Percentiles rank a stretch among this genome's conserved stretches.
phyloP scores from a whole-genome alignment of 2,888 invertebrate species.

The Caenorhabditis virilis region DNA sequence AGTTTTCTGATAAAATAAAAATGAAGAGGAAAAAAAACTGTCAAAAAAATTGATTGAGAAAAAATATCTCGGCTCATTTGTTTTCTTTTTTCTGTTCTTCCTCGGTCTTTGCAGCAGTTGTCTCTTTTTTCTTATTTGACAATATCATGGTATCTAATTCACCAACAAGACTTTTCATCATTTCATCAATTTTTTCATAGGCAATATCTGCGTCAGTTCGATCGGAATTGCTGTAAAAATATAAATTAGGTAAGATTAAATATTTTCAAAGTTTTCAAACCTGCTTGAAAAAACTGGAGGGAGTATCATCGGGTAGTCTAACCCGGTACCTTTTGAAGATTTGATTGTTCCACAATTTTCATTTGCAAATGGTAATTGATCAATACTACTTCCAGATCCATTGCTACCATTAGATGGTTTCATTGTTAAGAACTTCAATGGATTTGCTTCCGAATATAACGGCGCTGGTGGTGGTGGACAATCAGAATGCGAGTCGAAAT shows the following conservation, averaged over 20 bases:
- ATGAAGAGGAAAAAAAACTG: too few species aligned
- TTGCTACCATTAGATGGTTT: neutral
- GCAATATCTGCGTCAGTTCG: too few species aligned
- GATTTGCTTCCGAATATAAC: conserved; percentile 35
- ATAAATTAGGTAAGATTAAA: too few species aligned
- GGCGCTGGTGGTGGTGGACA: conserved; percentile 69
- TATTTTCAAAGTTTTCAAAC: too few species aligned
- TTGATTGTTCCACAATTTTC: conserved; percentile 94
- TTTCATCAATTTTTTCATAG: conserved; percentile 4
- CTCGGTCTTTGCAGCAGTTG: neutral
- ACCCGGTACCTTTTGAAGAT: too few species aligned
- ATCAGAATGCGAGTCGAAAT: conserved; percentile 35
- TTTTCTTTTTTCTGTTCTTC: neutral
- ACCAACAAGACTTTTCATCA: conserved; percentile 5
- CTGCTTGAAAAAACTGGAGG: too few species aligned
- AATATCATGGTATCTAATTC: conserved; percentile 3
- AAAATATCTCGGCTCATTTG: too few species aligned
- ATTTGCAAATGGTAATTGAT: conserved; percentile 84
- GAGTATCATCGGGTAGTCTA: neutral
- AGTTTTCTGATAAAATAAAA: too few species aligned
- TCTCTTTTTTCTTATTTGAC: neutral
- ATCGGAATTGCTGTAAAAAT: too few species aligned
- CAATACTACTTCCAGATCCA: conserved; percentile 16
- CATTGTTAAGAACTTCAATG: neutral
- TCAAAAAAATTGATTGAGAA: too few species aligned